Conservation (phyloP, 2,113 vertebrate species). For the Daubentonia madagascariensis region DNA sequence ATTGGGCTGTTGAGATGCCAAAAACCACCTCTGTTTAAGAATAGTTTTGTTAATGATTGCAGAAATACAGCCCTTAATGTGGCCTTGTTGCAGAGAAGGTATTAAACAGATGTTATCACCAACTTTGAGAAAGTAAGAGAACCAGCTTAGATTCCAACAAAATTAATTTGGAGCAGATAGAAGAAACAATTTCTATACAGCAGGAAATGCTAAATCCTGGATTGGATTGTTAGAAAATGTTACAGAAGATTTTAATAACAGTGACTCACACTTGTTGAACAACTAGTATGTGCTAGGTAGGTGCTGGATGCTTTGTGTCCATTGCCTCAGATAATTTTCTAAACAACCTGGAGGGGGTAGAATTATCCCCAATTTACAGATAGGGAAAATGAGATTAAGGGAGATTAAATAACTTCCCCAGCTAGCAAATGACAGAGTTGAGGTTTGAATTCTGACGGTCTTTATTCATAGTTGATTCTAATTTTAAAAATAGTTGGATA, state of each 20-base stretch:
- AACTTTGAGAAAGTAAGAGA: slow-evolving; percentile 37
- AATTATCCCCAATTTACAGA: neutral
- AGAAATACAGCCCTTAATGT: neutral
- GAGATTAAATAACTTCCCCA: neutral
- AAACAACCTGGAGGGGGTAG: neutral
- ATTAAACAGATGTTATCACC: neutral
- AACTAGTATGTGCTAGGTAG: neutral
- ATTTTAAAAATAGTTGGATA: neutral
- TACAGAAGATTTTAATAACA: neutral
- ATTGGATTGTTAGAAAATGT: neutral
- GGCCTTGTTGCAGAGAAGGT: slow-evolving; percentile 8
- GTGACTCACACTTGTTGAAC: neutral
- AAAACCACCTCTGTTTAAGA: neutral
- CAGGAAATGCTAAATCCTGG: neutral
- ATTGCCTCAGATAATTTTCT: neutral
- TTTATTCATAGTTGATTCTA: neutral
- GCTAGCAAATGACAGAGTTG: neutral
- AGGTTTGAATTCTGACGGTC: neutral
- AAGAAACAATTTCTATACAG: neutral
- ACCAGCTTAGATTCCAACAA: neutral
- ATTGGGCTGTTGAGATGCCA: neutral
- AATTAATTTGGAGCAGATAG: neutral
- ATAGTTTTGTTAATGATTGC: neutral
- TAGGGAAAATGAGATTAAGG: neutral
- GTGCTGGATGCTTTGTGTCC: neutral